Base-by-base conservation (phyloP, 2,888 invertebrate genomes). In the Lutraria lutraria region DNA sequence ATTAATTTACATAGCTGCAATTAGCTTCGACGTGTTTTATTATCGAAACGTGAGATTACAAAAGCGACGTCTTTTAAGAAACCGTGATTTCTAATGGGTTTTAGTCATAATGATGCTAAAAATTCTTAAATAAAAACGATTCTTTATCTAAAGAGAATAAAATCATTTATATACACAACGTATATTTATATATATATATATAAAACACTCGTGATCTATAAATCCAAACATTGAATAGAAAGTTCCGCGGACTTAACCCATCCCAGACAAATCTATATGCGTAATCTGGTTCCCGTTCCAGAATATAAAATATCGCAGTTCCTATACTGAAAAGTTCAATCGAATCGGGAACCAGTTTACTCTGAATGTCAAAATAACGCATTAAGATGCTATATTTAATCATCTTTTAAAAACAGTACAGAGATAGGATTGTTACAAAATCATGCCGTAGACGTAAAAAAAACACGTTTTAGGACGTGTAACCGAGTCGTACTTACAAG, bases 1-100 rank as follows among this genome's bases (percentile, higher is more conserved):
- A 21, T 68, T 25, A 68, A 68, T 68, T 68, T 68, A 68, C 25
- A 68, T 12, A 68, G 21, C 63, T 68, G 63, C 63, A 68, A 68
- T 68, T 68, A 68, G 25, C 63, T n/a, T 68, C 4, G 63, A 25
- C 25, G 25, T 68, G 63, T 68, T 68, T 68, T 68, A 68, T 68
- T 68, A 25, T 68, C 6, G 25, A n/a, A 25, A 68, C 13, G 25
- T 0, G 25, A 0, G n/a, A 6, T 68, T 68, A 25, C 25, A 10
- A n/a, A 63, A 25, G 12, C 63, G n/a, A 68, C 13, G 25, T 68
- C n/a, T 68, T 25, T n/a, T 68, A 25, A 68, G 63, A 25, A 10
- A 68, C 25, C 2, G 25, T 4, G 63, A 19, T 53, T 56, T 56
- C 56, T 68, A 68, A 25, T 56, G 63, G 6, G 25, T 25, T 68